Evolutionary conservation across 1,140 invertebrate species (phyloP).

Genomic region (Araneus ventricosus): DNA sequence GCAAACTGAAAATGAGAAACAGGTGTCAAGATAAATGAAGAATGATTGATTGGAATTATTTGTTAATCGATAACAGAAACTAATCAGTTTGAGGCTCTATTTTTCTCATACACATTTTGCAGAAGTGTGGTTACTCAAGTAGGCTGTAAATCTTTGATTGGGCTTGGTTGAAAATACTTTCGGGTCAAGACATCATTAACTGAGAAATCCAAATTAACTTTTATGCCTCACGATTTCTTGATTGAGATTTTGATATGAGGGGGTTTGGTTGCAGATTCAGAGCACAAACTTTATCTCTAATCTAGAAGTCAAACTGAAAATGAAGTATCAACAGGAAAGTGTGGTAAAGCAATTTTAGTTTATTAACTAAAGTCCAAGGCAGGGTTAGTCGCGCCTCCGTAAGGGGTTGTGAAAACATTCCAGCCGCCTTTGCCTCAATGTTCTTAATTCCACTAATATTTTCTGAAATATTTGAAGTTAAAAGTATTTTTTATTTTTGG

Average conservation of each 20-base stretch:
- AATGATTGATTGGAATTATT: neutral
- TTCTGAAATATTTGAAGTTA: no score
- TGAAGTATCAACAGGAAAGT: no score
- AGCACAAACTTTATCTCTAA: neutral
- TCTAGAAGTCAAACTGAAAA: neutral
- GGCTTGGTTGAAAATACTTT: neutral
- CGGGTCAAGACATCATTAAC: neutral
- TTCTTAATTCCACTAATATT: no score
- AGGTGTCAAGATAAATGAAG: neutral
- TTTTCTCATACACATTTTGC: neutral
- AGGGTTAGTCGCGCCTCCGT: no score
- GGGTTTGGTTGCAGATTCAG: neutral
- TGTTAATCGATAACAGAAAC: slow-evolving; percentile 15
- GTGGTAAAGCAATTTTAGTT: no score
- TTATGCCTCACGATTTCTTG: neutral
- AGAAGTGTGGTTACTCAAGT: neutral
- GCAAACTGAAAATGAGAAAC: slow-evolving; percentile 2
- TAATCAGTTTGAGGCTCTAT: slow-evolving; percentile 39
- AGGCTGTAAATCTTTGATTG: neutral
- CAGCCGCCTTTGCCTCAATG: no score
- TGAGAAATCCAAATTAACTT: neutral
- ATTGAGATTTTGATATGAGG: neutral
- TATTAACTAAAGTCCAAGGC: no score
- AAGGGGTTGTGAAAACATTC: no score
- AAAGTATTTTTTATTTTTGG: no score